Base-by-base conservation (phyloP, 2,797 vertebrate species). In the Lutjanus argentimaculatus region DNA sequence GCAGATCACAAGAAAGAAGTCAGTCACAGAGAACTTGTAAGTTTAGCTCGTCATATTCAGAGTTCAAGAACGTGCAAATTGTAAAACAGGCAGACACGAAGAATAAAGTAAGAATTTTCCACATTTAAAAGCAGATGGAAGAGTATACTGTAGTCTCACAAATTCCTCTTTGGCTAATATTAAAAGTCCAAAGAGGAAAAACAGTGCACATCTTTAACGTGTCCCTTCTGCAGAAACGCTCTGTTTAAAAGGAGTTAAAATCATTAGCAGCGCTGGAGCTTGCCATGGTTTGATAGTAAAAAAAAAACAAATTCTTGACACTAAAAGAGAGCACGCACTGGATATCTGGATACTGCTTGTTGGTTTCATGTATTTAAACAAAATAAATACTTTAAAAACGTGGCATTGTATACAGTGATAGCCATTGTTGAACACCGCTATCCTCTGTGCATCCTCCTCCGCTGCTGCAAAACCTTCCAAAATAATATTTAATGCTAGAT, bases 341-440 rank as follows among this genome's bases (percentile, higher is more conserved):
- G 45, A 69, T 17, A 70, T 75, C 55, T 73, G 40, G 66, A 72
- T 61, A 80, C 77, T 79, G 82, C 74, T 80, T 84, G 70, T 78
- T 77, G 46, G 48, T 65, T 76, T 76, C 46, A 58, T 55, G 43
- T 56, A 63, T 48, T 72, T 25, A 80, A 79, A 61, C 11, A 40
- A 6, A 80, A 85, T 85, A 82, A 90, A 89, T 81, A 91, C 52
- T 56, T 77, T 2, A 14, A 75, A 75, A 75, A 73, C 3, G 2
- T 66, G n/a, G 45, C 63, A 9, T 10, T 43, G 1, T 42, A 25
- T 53, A 79, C 22, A 86, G 21, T 56, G 15, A 25, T 22, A 58
- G 59, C 66, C 67, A 82, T 25, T 17, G 52, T 42, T 74, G 16
- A 84, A 67, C 56, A 73, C 25, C 21, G 2, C 11, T n/a, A 17